Base-by-base conservation (phyloP, 2,888 invertebrate species). In the Eupithecia centaureata region DNA sequence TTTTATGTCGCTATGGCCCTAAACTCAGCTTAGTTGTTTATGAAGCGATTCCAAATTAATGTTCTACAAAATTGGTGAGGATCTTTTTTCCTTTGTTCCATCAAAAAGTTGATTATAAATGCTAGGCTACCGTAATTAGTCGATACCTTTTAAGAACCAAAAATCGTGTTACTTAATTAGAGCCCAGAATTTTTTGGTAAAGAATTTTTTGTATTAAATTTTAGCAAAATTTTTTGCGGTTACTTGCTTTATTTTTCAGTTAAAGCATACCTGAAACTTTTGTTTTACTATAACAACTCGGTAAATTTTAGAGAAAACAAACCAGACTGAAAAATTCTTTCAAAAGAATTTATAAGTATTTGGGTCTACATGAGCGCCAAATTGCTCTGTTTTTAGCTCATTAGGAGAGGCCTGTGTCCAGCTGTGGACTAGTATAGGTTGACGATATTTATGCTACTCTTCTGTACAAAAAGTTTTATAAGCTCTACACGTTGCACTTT, bases 1-100 rank as follows among this genome's bases (percentile, higher is more conserved):
- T 81, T 87, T 87, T 85, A 86, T 82, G 83, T 82, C 77, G 69
- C 73, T 77, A 79, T 76, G 77, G 76, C 79, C 77, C 79, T 80
- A 81, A 84, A 80, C 77, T 78, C 75, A 73, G 78, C 78, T 84
- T 79, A 82, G 79, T 79, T 80, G 80, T 84, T 85, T 86, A 83
- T 79, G 79, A 78, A 77, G 75, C 77, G 73, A 77, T 76, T 68
- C 74, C 65, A 79, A 82, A 84, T 84, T 83, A 79, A 84, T 82
- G 82, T 74, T 74, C 70, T 74, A 69, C 76, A 74, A 79, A 82
- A 81, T 80, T 81, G 80, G 74, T 70, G 56, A 15, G 65, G 59
- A 59, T 63, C 60, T 58, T 59, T 67, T 73, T 71, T 65, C 61
- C 32, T 64, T 72, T 71, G 61, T 67, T 74, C 25, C 62, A 60